Evolutionary conservation across 2,888 invertebrate species (phyloP).

Genomic region (Oxytorus armatus): DNA sequence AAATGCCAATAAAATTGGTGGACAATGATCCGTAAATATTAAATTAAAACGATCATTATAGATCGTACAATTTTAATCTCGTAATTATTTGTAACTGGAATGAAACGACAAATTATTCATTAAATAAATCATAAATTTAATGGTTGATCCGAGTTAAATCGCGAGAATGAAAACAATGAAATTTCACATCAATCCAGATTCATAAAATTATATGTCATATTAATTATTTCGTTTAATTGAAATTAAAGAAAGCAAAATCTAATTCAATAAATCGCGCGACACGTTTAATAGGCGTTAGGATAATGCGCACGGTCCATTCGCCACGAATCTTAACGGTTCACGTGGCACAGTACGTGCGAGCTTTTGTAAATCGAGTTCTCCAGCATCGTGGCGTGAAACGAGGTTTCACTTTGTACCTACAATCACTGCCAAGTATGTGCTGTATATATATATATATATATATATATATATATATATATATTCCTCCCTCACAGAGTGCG

Average conservation of each 20-base stretch:
- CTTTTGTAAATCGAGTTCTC: constrained; percentile 19
- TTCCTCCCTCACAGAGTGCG: too few species aligned
- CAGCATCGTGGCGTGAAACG: constrained; percentile 21
- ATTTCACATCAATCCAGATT: not conserved
- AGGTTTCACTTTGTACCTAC: constrained; percentile 21
- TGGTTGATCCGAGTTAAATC: too few species aligned
- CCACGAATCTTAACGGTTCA: constrained; percentile 46
- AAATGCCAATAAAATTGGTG: too few species aligned
- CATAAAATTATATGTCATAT: not conserved
- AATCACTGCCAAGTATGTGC: constrained; percentile 1
- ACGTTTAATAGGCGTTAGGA: constrained; percentile 18
- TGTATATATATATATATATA: too few species aligned
- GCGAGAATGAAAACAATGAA: too few species aligned
- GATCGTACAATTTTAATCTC: too few species aligned
- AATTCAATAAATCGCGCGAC: not conserved
- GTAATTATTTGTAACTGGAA: too few species aligned
- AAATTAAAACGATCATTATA: too few species aligned
- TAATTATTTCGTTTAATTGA: not conserved
- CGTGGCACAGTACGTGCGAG: constrained; percentile 13
- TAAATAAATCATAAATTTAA: too few species aligned
- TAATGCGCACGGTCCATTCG: constrained; percentile 44
- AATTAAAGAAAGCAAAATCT: not conserved
- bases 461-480: too few species aligned
- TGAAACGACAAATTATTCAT: too few species aligned
- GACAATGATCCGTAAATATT: too few species aligned